Conservation (phyloP, 2,113 vertebrate genomes). For the Urocitellus parryii region DNA sequence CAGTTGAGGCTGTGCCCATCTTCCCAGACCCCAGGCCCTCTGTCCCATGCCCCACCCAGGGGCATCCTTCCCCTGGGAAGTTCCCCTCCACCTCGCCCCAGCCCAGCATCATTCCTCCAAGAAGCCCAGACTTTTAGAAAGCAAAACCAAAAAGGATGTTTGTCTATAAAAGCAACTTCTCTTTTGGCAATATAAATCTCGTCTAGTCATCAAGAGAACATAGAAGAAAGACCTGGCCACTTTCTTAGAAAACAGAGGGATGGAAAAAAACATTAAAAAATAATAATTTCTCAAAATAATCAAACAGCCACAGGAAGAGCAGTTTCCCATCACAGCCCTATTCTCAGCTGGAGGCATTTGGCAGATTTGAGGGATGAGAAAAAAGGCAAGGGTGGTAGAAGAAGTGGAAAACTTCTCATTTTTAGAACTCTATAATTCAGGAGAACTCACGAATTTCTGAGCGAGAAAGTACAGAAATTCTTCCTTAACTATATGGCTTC, state of each 20-base stretch:
- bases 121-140: constrained; percentile 9
- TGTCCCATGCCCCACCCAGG: fast-evolving
- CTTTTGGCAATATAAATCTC: background rate
- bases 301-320: background rate
- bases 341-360: background rate
- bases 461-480: background rate
- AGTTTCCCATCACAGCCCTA: background rate
- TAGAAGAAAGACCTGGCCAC: background rate
- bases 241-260: background rate
- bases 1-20: no score
- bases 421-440: background rate
- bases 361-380: background rate
- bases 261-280: background rate
- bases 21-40: background rate
- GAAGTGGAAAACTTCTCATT: background rate
- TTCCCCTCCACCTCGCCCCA: background rate
- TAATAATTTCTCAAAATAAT: background rate
- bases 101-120: background rate
- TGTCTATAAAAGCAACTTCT: background rate
- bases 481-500: background rate
- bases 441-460: background rate
- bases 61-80: background rate
- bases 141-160: background rate
- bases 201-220: background rate
- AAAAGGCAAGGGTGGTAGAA: background rate